A percentile compares a stretch with the other conserved stretches of the same genome.
Conservation (phyloP, 2,888 invertebrate species). For the Melipona beecheii region DNA sequence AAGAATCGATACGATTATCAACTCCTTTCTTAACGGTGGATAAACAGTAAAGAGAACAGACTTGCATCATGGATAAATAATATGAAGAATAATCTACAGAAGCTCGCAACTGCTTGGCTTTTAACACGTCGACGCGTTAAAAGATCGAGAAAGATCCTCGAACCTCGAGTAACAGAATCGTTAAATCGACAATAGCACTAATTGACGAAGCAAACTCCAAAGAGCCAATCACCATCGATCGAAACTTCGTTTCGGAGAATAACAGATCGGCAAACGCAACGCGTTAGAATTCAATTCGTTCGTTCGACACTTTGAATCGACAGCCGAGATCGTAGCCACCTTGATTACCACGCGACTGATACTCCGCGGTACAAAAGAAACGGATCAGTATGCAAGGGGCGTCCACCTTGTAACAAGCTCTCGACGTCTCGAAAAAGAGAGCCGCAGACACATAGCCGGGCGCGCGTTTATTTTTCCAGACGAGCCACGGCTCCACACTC, state of each 20-base stretch:
- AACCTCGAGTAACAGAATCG: background rate
- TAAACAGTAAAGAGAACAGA: too few species aligned
- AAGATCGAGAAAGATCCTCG: background rate
- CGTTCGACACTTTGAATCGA: constrained; percentile 28
- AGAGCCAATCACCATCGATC: background rate
- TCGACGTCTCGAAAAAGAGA: constrained; percentile 4
- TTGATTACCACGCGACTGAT: constrained; percentile 20
- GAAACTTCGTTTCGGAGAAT: background rate
- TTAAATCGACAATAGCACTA: background rate
- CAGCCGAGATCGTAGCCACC: background rate
- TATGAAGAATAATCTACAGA: too few species aligned
- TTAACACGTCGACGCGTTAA: background rate
- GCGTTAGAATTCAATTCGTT: constrained; percentile 42
- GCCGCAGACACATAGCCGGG: background rate
- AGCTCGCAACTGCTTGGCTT: too few species aligned
- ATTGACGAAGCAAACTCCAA: background rate
- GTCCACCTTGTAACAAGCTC: constrained; percentile 76
- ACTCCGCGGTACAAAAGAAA: background rate
- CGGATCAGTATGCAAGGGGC: constrained; percentile 79
- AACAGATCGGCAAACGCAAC: background rate
- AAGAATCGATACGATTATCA: too few species aligned
- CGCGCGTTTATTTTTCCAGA: constrained; percentile 61
- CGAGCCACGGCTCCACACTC: constrained; percentile 24
- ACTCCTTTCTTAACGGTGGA: too few species aligned
- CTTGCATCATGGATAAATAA: too few species aligned